These are phyloP conservation scores for Paradoxurus hermaphroditus DNA, from an alignment of 2,113 vertebrate species.

Conservation along the genomic window DNA sequence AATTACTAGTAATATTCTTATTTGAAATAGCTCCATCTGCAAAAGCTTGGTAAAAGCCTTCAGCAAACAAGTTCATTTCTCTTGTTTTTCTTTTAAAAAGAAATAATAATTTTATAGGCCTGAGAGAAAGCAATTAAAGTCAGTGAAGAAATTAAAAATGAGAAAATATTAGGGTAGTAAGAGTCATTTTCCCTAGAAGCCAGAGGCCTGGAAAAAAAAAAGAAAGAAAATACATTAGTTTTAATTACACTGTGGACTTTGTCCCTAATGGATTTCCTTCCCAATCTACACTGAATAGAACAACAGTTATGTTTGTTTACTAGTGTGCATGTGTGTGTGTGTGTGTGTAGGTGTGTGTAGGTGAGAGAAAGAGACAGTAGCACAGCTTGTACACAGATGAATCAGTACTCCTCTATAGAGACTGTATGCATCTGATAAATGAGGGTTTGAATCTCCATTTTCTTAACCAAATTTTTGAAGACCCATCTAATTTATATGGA, in stretches of 20 bases:
- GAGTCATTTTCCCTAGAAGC: background rate
- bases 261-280: background rate
- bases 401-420: background rate
- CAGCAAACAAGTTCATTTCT: slow-evolving; percentile 21
- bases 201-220: background rate
- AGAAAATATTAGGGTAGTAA: background rate
- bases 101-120: slow-evolving; percentile 4
- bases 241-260: background rate
- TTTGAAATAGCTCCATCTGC: background rate
- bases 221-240: background rate
- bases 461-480: background rate
- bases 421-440: background rate
- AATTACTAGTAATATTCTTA: slow-evolving; percentile 11
- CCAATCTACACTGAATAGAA: background rate
- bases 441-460: background rate
- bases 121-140: slow-evolving; percentile 41
- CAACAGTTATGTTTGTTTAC: background rate
- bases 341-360: background rate
- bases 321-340: background rate
- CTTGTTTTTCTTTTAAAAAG: slow-evolving; percentile 17
- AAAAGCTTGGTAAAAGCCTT: background rate
- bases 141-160: slow-evolving; percentile 46
- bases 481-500: background rate
- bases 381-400: background rate
- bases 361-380: background rate